Percentiles rank a stretch among this genome's conserved stretches.
Evolutionary conservation across 2,797 vertebrate species (phyloP).

Genomic region (Onychomys arenicola): DNA sequence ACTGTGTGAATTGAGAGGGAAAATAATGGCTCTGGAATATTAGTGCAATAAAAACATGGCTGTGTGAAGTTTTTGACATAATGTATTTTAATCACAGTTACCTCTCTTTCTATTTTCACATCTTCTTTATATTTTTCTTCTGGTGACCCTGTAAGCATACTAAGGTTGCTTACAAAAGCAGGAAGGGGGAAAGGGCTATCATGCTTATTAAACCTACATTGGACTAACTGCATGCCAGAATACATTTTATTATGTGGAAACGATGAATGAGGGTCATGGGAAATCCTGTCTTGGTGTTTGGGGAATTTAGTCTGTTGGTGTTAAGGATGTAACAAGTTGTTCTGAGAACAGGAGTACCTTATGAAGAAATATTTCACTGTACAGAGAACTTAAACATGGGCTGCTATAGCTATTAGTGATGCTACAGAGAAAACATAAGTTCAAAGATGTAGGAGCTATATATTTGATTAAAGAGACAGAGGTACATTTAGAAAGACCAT

Average conservation of each 20-base stretch:
- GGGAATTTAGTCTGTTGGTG: neutral
- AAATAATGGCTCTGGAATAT: neutral
- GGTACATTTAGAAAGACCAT: slow-evolving; percentile 18
- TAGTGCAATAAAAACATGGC: neutral
- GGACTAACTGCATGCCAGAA: neutral
- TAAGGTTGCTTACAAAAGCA: neutral
- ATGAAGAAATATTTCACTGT: slow-evolving; percentile 12
- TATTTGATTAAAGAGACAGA: slow-evolving; percentile 53
- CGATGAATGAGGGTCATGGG: neutral
- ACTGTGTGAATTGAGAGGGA: neutral
- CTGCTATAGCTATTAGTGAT: neutral
- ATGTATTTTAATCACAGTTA: neutral
- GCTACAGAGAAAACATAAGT: neutral
- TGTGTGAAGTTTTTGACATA: neutral
- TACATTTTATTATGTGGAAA: neutral
- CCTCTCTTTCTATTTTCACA: neutral
- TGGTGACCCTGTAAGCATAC: neutral
- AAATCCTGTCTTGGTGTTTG: neutral
- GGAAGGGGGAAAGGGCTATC: neutral
- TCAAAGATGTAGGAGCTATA: slow-evolving; percentile 30
- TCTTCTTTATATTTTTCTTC: neutral
- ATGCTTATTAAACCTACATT: neutral
- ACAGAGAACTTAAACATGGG: neutral
- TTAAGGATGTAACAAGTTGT: neutral
- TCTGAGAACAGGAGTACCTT: neutral